Conservation (phyloP, 2,113 vertebrate species). For the western clawed frog (Xenopus tropicalis) region DNA sequence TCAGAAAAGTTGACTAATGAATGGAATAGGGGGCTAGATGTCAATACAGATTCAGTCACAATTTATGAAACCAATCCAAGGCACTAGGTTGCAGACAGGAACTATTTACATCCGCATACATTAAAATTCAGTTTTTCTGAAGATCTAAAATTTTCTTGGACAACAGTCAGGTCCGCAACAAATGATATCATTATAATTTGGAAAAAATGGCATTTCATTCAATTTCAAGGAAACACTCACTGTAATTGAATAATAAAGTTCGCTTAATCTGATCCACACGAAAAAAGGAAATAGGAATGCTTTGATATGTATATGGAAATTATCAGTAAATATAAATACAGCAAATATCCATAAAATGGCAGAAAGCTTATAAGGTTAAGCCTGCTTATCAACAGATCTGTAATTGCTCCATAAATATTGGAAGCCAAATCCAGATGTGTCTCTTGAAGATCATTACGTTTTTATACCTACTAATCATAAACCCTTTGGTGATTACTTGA, state of each 20-base stretch:
- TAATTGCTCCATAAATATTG: slow-evolving; percentile 36
- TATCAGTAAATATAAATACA: slow-evolving; percentile 22
- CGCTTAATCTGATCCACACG: not conserved
- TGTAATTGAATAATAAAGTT: slow-evolving; percentile 29
- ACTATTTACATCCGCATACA: slow-evolving; percentile 23
- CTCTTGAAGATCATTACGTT: slow-evolving; percentile 32
- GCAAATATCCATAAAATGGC: slow-evolving; percentile 21
- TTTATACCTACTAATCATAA: slow-evolving; percentile 35
- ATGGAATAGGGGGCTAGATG: slow-evolving; percentile 29
- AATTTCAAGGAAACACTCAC: not conserved
- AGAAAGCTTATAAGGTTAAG: slow-evolving; percentile 7
- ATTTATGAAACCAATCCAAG: not conserved
- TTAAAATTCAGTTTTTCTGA: not conserved
- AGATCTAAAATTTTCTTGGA: slow-evolving; percentile 10
- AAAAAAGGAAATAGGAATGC: not conserved
- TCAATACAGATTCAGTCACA: slow-evolving; percentile 2
- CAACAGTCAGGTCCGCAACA: not conserved
- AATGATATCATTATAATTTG: slow-evolving; percentile 9
- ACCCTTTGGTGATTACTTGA: slow-evolving; percentile 2
- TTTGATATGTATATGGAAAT: not conserved
- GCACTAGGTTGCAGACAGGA: not conserved
- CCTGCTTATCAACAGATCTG: slow-evolving; percentile 9
- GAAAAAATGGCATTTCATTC: not conserved
- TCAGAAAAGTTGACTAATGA: slow-evolving; percentile 22
- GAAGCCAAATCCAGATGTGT: slow-evolving; percentile 36